phyloP scores from a whole-genome alignment of 2,797 vertebrate species.

The Platalea minor region DNA sequence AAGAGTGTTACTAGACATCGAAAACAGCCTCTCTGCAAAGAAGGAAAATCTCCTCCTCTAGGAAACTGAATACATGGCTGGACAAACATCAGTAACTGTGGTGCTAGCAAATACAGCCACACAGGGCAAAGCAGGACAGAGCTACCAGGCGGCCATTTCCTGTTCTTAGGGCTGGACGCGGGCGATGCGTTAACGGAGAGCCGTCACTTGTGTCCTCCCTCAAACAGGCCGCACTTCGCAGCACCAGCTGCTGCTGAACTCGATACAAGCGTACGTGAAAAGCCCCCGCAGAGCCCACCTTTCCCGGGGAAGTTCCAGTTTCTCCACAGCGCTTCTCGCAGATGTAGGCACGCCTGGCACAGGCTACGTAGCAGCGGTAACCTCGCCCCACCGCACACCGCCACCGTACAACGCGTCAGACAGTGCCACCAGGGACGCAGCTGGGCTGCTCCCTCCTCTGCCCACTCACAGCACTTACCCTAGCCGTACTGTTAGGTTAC shows the following conservation, averaged over 20 bases:
- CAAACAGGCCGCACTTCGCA: neutral
- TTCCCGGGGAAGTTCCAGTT: neutral
- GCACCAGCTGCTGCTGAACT: neutral
- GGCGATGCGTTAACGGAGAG: neutral
- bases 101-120: neutral
- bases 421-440: neutral
- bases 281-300: neutral
- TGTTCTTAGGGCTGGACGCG: neutral
- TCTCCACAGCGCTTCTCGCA: neutral
- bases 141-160: neutral
- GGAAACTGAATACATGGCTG: neutral
- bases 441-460: neutral
- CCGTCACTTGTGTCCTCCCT: neutral
- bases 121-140: neutral
- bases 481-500: neutral
- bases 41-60: neutral
- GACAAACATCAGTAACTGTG: neutral
- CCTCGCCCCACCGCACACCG: neutral
- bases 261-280: neutral
- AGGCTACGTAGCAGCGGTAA: fast-evolving
- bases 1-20: neutral
- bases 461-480: neutral
- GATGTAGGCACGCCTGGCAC: fast-evolving
- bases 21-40: neutral
- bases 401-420: fast-evolving